Evolutionary conservation across 2,797 vertebrate species (phyloP), one percentile per base, ranked within the genome.

Genomic region (Paguma larvata): DNA sequence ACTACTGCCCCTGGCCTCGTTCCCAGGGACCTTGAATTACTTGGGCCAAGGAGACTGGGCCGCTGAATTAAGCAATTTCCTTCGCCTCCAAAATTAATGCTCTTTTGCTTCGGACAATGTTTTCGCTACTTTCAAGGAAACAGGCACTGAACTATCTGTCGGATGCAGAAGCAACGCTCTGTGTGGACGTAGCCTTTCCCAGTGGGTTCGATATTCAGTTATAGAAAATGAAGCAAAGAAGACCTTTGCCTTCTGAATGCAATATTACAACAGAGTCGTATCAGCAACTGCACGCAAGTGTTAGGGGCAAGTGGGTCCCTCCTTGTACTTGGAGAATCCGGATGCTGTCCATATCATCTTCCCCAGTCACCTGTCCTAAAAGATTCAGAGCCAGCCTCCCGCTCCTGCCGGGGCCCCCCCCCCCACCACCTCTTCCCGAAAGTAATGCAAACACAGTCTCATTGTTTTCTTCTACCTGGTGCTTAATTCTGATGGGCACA

Each of bases 361-460:
- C 16, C 25, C 46, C 32, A 0, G 34, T n/a, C 1, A 0, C 38
- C 27, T 12, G 19, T 15, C 21, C 8, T 48, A 4, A 11, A 15
- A 59, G 46, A 32, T 11, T 12, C 73, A 48, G 5, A 0, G 7
- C 5, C 2, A 32, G 3, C 4, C 0, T 11, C 18, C 1, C 3
- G 11, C 9, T 8, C 15, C 18, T 27, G 41, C 44, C 2, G 30
- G 25, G 21, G 18, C 3, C 51, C 14, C 10, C 19, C 7, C 6
- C 7, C 21, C 41, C 1, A 5, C 23, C 15, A 2, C 6, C 18
- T 19, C 27, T 41, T 68, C 48, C 30, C 8, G 53, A 83, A 75
- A 25, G 21, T 11, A 1, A 13, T 5, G 7, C 8, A 25, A 44
- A 34, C 0, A 9, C 2, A 2, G 3, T 4, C 27, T 16, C 19